phyloP scores from a whole-genome alignment of 2,888 invertebrate species.

The Philereme vetulata region DNA sequence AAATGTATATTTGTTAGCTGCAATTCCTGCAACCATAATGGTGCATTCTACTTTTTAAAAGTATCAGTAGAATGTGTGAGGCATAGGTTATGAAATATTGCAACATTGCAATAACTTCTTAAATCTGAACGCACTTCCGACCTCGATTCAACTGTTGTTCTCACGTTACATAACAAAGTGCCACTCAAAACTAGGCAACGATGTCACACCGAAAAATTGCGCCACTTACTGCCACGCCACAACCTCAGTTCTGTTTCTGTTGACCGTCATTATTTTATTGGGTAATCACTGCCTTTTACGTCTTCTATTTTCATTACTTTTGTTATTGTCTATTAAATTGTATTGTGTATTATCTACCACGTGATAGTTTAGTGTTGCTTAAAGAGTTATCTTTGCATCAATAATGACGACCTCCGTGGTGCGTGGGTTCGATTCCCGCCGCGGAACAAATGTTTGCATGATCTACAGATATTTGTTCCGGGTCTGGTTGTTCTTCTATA shows the following conservation, averaged over 20 bases:
- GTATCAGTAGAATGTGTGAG: slow-evolving; percentile 20
- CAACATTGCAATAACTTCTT: slow-evolving; percentile 23
- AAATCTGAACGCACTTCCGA: slow-evolving; percentile 64
- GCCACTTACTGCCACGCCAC: slow-evolving; percentile 60
- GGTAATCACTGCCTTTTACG: slow-evolving; percentile 32
- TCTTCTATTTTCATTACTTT: slow-evolving; percentile 20
- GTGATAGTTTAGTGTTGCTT: background rate
- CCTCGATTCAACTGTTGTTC: slow-evolving; percentile 78
- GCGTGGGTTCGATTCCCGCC: too few species aligned
- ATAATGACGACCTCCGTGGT: too few species aligned
- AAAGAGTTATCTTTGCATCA: background rate
- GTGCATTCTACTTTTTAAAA: slow-evolving; percentile 21
- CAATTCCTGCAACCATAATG: background rate
- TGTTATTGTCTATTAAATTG: background rate
- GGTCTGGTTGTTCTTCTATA: too few species aligned
- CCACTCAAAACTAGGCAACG: slow-evolving; percentile 81
- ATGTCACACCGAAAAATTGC: slow-evolving; percentile 81
- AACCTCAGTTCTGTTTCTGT: slow-evolving; percentile 38
- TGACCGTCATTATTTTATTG: slow-evolving; percentile 33
- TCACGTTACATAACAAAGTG: slow-evolving; percentile 78
- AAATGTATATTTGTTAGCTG: too few species aligned
- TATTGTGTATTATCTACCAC: too few species aligned
- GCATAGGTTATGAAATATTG: slow-evolving; percentile 33
- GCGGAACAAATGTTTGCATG: too few species aligned
- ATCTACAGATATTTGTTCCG: too few species aligned